phyloP scores from a whole-genome alignment of 2,797 vertebrate species.

The Paguma larvata region DNA sequence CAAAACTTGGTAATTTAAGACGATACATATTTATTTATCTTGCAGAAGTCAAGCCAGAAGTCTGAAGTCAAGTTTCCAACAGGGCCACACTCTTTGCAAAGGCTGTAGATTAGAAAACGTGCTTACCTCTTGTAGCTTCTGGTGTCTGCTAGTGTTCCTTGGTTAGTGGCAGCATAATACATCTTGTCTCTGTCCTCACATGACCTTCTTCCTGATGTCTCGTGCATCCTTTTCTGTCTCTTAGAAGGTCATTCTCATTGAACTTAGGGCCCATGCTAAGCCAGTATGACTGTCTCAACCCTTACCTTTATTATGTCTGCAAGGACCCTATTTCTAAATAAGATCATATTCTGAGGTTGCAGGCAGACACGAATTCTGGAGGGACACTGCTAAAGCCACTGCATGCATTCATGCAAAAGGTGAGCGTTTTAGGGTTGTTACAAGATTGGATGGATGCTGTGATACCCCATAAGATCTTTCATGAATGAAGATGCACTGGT shows the following conservation, averaged over 20 bases:
- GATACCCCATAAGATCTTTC: background rate
- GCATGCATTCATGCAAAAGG: background rate
- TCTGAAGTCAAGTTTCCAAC: background rate
- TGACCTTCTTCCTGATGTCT: background rate
- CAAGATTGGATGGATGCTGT: background rate
- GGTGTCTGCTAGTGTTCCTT: no score
- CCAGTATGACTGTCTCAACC: background rate
- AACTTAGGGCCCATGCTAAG: background rate
- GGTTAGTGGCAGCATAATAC: background rate
- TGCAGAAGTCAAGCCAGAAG: background rate
- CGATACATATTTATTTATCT: background rate
- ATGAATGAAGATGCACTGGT: background rate
- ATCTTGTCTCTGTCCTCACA: background rate
- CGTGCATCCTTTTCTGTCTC: background rate
- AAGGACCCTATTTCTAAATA: background rate
- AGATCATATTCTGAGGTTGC: background rate
- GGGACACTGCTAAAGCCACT: background rate
- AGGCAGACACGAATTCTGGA: background rate
- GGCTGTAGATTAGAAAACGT: no score
- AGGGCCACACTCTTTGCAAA: background rate
- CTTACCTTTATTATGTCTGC: background rate
- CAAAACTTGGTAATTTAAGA: background rate
- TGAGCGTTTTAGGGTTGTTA: background rate
- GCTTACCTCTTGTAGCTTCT: background rate
- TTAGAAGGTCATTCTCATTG: background rate